Base-by-base conservation (phyloP, 1,140 invertebrate genomes). In the Lasioglossum baleicum region DNA sequence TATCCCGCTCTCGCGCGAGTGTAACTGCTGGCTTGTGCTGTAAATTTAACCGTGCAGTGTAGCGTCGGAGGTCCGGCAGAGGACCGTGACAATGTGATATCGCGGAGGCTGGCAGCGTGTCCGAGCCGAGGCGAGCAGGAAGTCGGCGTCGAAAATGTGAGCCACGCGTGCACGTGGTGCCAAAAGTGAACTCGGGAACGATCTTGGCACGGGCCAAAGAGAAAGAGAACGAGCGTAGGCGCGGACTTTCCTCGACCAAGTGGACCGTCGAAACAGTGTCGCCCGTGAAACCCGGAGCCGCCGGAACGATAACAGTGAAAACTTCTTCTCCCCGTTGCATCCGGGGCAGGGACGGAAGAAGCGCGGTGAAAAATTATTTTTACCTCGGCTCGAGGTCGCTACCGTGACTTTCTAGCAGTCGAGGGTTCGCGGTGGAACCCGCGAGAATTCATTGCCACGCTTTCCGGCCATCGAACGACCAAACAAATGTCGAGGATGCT, bases 401-500 rank as follows among this genome's bases (percentile, higher is more conserved):
- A 31, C 20, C 61, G 20, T 60, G 65, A 58, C 15, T 68, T 51
- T n/a, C 22, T 7, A 8, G 26, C 42, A 48, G 42, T 1, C 22
- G 35, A 61, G 11, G 20, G 2, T 17, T 1, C 35, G 56, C 67
- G 44, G 44, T 51, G 67, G n/a, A 5, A 10, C 40, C 61, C 31
- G 63, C 20, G 51, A 15, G 53, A 67, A 65, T 74, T 74, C 70
- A 51, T 80, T 40, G 70, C 73, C 22, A 35, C 65, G 44, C 7
- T 69, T 68, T 31, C 75, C 48, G 31, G 58, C 35, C 42, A 53
- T 75, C 53, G 26, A 71, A 65, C 70, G 56, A 69, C 58, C 56
- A 66, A 71, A 77, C 83, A 86, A 88, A 88, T 88, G 88, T 87
- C 77, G 70, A 88, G 87, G 26, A 94, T 90, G 93, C 85, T 90